Base-by-base conservation (phyloP, 1,140 invertebrate genomes). In the Diabrotica virgifera region DNA sequence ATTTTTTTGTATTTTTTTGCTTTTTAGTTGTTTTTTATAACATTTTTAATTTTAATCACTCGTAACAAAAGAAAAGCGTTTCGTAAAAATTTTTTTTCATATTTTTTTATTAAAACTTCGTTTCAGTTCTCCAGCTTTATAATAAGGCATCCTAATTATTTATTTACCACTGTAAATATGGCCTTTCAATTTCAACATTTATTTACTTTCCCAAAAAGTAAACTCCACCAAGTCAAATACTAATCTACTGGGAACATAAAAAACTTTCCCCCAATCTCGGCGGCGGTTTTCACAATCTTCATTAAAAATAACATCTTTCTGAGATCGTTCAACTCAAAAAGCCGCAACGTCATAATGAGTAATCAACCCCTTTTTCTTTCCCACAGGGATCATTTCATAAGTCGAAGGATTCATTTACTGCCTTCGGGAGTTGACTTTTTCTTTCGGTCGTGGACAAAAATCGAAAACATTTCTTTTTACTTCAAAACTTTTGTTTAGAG, bases 261-360 rank as follows among this genome's bases (percentile, higher is more conserved):
- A 46, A 6, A 46, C 40, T 46, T 6, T 46, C n/a, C 40, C 8
- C 8, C 40, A 46, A 46, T 46, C 40, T 46, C n/a, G 40, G 40
- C n/a, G 40, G 40, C 8, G 5, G 40, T 46, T 46, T 46, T 6
- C 40, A 46, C 40, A 46, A 46, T 46, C n/a, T 46, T 46, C 40
- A 46, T 46, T 46, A 46, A 46, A 46, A 46, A 10, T 46, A 46
- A 46, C 40, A 46, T 46, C 40, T 46, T n/a, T 46, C 40, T 5
- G 40, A n/a, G 40, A 46, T 46, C 8, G 40, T 46, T n/a, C 40
- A 46, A 46, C 40, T 46, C n/a, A 46, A 46, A 46, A 46, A 46
- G 40, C 40, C 40, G 40, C 40, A 46, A 46, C 40, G 40, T 46
- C n/a, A 46, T 46, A 46, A 46, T 46, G 40, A 46, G 40, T 46